Evolutionary conservation across 1,140 invertebrate species (phyloP), one percentile per base, ranked within the genome.

Genomic region (Leptopilina clavipes): DNA sequence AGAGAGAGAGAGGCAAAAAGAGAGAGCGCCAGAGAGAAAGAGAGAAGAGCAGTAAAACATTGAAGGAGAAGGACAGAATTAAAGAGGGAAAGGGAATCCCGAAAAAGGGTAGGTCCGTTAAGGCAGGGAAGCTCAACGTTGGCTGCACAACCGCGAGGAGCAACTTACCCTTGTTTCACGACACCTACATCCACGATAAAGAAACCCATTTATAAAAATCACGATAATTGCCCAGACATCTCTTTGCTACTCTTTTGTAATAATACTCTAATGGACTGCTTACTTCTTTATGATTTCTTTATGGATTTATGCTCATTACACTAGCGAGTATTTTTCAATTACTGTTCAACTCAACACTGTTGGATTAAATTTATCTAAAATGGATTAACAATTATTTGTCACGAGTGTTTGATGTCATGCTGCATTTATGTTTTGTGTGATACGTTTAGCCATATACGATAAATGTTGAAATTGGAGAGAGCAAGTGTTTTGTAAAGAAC

Each of bases 71-170:
- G 78, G 75, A 59, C 74, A 74, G 40, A 7, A 14, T 45, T 44
- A 31, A 37, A 44, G 56, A 70, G 73, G 44, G 72, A 44, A 75
- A 65, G 37, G 71, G 17, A 45, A 71, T 45, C 74, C 73, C 31
- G 70, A 76, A 76, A 79, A 79, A 81, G 81, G 82, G 80, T 83
- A 88, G 85, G 86, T 86, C 81, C 79, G 78, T 81, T 79, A 78
- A 83, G 81, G 84, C 83, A 85, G 85, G 85, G 84, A 84, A 84
- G 85, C 85, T 85, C 84, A 82, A 84, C 84, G 83, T 76, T 84
- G 80, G 79, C 83, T 83, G 82, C 82, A 80, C 79, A 81, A 82
- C 80, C 81, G 77, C 81, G 83, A 82, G 83, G 83, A 84, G 85
- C 79, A 84, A 84, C 40, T 75, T 40, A 56, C 72, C 71, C 75